Conservation (phyloP, 2,113 vertebrate genomes). For the Potamarius usumacintae region DNA sequence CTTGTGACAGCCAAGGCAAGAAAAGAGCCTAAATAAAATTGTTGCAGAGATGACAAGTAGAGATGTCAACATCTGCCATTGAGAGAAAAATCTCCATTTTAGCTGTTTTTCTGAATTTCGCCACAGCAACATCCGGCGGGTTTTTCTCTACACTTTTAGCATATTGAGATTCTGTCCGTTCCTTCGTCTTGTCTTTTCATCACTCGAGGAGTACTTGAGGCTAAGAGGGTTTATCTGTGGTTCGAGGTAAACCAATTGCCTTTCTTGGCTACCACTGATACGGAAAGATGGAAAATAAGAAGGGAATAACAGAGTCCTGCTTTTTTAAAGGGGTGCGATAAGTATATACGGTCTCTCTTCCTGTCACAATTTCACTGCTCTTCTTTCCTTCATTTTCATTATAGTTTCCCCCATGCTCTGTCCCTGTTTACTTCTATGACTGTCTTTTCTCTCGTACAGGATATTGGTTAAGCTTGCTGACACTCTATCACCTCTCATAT, state of each 20-base stretch:
- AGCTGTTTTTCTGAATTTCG: neutral
- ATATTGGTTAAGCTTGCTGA: neutral
- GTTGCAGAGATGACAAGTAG: neutral
- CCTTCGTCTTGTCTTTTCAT: neutral
- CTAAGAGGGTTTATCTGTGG: constrained; percentile 44
- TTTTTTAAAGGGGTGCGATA: neutral
- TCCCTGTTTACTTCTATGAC: neutral
- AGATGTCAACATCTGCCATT: neutral
- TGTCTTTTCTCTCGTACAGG: neutral
- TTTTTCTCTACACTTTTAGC: neutral
- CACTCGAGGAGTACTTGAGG: constrained; percentile 16
- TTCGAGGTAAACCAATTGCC: constrained; percentile 22
- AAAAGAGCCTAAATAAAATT: neutral
- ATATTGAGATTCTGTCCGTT: neutral
- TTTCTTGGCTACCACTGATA: constrained; percentile 27
- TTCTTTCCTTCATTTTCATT: neutral
- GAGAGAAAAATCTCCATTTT: neutral
- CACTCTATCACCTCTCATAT: constrained; percentile 14
- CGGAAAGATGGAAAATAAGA: constrained; percentile 29
- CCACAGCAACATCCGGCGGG: neutral
- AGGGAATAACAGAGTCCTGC: neutral
- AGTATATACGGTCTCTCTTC: neutral
- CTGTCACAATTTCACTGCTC: neutral
- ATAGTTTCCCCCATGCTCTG: neutral
- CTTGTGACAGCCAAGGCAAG: neutral